phyloP scores from a whole-genome alignment of 2,113 vertebrate species.

The Myocastor coypus region DNA sequence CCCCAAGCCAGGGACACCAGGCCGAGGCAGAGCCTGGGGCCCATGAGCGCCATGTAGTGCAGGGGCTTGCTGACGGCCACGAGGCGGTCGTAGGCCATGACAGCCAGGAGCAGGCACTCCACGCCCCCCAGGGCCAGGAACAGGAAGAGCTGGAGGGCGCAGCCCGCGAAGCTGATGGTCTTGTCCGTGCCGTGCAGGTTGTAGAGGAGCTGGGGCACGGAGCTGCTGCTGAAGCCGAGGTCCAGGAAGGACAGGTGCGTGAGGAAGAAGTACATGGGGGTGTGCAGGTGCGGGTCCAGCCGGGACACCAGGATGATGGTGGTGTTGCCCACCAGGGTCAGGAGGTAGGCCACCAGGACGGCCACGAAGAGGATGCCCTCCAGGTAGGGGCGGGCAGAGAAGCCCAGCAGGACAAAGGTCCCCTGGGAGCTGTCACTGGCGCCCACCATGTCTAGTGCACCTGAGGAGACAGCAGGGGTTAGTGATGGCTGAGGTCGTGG shows the following conservation, averaged over 20 bases:
- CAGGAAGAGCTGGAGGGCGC: conserved; percentile 62
- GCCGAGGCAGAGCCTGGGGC: neutral
- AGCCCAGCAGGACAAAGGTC: conserved; percentile 64
- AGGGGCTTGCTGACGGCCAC: too few species aligned
- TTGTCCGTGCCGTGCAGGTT: neutral
- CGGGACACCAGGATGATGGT: neutral
- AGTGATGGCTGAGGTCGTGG: neutral
- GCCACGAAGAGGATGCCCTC: conserved; percentile 68
- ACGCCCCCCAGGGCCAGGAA: conserved; percentile 67
- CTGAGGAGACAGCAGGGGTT: neutral
- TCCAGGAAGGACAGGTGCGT: too few species aligned
- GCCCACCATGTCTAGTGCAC: neutral
- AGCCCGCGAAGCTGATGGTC: conserved; percentile 72
- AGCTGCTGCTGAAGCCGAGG: conserved; percentile 64
- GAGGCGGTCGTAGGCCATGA: too few species aligned
- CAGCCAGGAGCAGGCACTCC: conserved; percentile 54
- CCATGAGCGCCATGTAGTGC: conserved; percentile 57
- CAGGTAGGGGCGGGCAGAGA: conserved; percentile 52
- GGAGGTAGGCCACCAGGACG: conserved; percentile 59
- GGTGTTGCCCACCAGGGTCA: conserved; percentile 65
- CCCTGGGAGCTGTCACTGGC: neutral
- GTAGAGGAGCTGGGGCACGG: conserved; percentile 72
- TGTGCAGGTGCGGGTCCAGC: too few species aligned
- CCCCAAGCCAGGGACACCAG: conserved; percentile 57
- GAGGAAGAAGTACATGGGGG: too few species aligned